Evolutionary conservation across 2,113 vertebrate species (phyloP).

Genomic region (Cololabis saira): DNA sequence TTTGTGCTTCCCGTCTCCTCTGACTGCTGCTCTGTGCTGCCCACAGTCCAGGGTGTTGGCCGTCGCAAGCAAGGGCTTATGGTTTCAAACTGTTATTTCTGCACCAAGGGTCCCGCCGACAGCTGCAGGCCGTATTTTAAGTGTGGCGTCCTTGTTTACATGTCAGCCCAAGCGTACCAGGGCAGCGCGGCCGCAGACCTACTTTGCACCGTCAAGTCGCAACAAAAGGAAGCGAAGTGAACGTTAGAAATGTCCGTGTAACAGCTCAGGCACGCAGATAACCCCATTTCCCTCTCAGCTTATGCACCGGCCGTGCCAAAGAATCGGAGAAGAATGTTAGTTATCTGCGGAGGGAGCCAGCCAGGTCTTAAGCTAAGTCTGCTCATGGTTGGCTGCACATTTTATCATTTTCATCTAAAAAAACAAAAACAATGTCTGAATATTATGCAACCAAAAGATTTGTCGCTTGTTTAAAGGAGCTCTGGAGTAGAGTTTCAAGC

Average conservation of each 20-base stretch:
- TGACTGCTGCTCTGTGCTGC: slow-evolving; percentile 13
- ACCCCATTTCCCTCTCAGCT: neutral
- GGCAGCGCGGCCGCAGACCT: slow-evolving; percentile 1
- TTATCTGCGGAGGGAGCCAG: neutral
- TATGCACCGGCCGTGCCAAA: neutral
- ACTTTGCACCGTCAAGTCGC: neutral
- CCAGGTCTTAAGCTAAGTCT: neutral
- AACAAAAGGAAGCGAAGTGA: neutral
- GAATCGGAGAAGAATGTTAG: neutral
- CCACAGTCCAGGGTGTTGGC: slow-evolving; percentile 55
- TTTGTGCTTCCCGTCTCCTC: slow-evolving; percentile 17
- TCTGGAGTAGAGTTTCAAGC: no score
- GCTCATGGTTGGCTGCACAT: accelerated
- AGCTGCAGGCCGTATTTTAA: slow-evolving; percentile 29
- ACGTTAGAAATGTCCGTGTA: neutral
- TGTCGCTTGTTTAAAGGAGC: no score
- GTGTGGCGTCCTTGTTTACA: slow-evolving; percentile 18
- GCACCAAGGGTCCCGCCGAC: slow-evolving; percentile 26
- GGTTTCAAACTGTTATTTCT: slow-evolving; percentile 54
- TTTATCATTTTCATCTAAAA: neutral
- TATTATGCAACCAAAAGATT: no score
- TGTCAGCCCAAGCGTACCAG: slow-evolving; percentile 18
- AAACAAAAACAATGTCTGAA: neutral
- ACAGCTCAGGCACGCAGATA: neutral
- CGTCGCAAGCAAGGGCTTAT: neutral